Evolutionary conservation across 2,113 vertebrate species (phyloP).

Genomic region (Eudyptes chrysolophus): DNA sequence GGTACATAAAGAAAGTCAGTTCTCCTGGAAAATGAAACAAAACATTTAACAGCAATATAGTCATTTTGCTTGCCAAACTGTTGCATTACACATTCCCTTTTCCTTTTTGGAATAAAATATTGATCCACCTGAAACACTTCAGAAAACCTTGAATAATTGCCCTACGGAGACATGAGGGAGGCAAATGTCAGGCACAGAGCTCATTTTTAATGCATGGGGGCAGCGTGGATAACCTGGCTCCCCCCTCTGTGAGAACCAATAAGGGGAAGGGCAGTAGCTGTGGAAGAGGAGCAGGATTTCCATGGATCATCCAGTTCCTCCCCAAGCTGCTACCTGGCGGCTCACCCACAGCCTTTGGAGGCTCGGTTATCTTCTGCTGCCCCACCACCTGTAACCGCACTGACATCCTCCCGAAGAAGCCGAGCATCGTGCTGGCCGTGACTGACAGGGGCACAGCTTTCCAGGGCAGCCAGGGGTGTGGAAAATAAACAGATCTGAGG

Average conservation of each 20-base stretch:
- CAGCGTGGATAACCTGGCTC: accelerated
- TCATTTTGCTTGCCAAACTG: not conserved
- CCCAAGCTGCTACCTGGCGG: not conserved
- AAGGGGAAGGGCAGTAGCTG: not conserved
- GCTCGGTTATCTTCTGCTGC: not conserved
- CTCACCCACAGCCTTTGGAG: not conserved
- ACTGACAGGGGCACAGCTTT: not conserved
- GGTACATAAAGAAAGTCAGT: not conserved
- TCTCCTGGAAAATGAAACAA: not conserved
- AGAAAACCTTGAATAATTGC: not conserved
- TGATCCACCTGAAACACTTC: not conserved
- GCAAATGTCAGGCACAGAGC: accelerated
- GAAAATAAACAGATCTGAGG: not conserved
- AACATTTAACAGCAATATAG: not conserved
- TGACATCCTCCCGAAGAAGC: not conserved
- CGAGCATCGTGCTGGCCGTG: accelerated
- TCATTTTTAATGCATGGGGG: not conserved
- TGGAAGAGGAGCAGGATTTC: not conserved
- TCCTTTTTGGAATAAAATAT: not conserved
- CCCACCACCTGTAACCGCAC: accelerated
- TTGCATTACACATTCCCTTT: not conserved
- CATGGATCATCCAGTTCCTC: not conserved
- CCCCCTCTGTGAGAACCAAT: accelerated
- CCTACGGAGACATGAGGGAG: not conserved
- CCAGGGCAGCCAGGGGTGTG: not conserved